phyloP scores from a whole-genome alignment of 1,140 invertebrate species.

The Acromyrmex charruanus region DNA sequence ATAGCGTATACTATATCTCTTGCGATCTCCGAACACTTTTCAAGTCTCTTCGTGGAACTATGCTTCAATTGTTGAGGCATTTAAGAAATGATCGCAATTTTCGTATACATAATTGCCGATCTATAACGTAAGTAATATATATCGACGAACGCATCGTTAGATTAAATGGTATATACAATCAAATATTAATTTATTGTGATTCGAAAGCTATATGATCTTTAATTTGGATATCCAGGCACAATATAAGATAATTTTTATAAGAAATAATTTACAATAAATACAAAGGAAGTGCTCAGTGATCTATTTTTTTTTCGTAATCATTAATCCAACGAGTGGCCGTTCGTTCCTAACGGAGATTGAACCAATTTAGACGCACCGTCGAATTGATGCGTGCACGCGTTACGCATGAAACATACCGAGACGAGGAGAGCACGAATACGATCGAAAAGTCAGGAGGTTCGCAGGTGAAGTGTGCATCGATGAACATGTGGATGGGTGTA shows the following conservation, averaged over 20 bases:
- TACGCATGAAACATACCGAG: background rate
- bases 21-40: conserved; percentile 9
- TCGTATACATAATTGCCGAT: conserved; percentile 13
- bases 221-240: background rate
- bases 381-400: conserved; percentile 1
- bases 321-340: conserved; percentile 34
- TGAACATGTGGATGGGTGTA: background rate
- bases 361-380: conserved; percentile 25
- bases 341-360: conserved; percentile 6
- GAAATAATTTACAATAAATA: background rate
- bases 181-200: conserved; percentile 5
- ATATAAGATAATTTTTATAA: background rate
- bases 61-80: conserved; percentile 6
- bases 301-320: background rate
- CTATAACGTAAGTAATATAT: conserved; percentile 51
- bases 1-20: background rate
- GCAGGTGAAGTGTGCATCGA: background rate
- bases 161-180: background rate
- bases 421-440: conserved; percentile 10
- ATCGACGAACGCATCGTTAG: conserved; percentile 31
- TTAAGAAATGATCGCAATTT: conserved; percentile 45
- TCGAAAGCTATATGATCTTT: background rate
- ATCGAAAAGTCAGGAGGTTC: background rate
- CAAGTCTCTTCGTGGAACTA: conserved; percentile 13
- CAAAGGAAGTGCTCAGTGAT: background rate